phyloP scores from a whole-genome alignment of 2,797 vertebrate species.

The Thaleichthys pacificus region DNA sequence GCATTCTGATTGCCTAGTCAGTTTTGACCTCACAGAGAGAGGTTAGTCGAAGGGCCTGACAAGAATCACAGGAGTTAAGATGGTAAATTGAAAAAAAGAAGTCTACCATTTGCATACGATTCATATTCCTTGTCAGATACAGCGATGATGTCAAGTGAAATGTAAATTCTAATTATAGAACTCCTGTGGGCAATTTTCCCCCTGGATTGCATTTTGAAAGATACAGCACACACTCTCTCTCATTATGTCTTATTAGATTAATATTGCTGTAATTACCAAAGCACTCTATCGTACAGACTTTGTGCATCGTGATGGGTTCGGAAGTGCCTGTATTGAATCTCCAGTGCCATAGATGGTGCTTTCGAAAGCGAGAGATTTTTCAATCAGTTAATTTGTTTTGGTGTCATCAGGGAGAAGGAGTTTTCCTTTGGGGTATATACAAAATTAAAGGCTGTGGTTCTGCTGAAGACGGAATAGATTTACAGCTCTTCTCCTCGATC shows the following conservation, averaged over 20 bases:
- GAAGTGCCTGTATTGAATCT: background rate
- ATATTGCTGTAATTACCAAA: conserved; percentile 11
- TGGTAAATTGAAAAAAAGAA: background rate
- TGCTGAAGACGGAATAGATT: background rate
- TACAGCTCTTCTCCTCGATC: background rate
- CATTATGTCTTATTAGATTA: conserved; percentile 13
- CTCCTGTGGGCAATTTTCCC: background rate
- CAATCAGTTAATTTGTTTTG: conserved; percentile 6
- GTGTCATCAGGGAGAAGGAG: background rate
- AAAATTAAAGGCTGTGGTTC: background rate
- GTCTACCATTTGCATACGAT: background rate
- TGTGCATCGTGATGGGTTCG: background rate
- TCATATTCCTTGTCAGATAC: background rate
- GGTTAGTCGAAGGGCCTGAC: background rate
- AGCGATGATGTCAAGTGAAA: background rate
- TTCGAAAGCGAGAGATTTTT: background rate
- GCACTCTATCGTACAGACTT: background rate
- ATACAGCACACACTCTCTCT: background rate
- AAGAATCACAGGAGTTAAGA: background rate
- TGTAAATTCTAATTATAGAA: conserved; percentile 11
- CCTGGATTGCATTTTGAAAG: conserved; percentile 5
- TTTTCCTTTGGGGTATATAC: no score
- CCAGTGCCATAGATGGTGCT: background rate
- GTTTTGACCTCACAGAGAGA: conserved; percentile 2
- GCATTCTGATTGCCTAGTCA: background rate